A percentile compares a stretch with the other conserved stretches of the same genome.
Evolutionary conservation across 2,888 invertebrate species (phyloP).

Genomic region (Phytoseiulus persimilis): DNA sequence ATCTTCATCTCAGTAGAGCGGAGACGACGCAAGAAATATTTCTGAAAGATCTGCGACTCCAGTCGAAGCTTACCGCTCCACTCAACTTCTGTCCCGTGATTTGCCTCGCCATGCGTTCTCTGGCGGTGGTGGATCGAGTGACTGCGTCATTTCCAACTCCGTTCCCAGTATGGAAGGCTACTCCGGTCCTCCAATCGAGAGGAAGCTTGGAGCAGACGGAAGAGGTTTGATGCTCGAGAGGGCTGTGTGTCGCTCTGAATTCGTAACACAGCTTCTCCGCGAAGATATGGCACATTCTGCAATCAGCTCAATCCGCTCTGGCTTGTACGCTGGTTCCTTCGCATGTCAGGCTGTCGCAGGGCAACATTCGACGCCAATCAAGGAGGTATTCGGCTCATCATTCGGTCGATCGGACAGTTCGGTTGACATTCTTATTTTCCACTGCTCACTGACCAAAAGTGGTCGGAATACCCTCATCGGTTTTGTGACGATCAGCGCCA

Average conservation of each 20-base stretch:
- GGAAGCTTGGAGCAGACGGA: background rate
- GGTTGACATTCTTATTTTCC: background rate
- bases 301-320: background rate
- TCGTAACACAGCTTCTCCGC: background rate
- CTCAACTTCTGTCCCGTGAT: no score
- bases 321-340: background rate
- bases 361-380: background rate
- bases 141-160: background rate
- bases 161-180: background rate
- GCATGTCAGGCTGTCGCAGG: background rate
- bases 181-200: background rate
- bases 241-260: background rate
- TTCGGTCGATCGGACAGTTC: background rate
- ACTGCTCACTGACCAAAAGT: background rate
- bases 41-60: no score
- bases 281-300: background rate
- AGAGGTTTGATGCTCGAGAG: background rate
- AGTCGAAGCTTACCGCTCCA: no score
- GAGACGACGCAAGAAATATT: no score
- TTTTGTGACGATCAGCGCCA: background rate
- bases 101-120: no score
- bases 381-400: background rate
- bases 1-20: no score
- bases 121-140: background rate
- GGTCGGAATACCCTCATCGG: background rate